phyloP scores from a whole-genome alignment of 2,113 vertebrate genomes.

The Catharus bicknelli region DNA sequence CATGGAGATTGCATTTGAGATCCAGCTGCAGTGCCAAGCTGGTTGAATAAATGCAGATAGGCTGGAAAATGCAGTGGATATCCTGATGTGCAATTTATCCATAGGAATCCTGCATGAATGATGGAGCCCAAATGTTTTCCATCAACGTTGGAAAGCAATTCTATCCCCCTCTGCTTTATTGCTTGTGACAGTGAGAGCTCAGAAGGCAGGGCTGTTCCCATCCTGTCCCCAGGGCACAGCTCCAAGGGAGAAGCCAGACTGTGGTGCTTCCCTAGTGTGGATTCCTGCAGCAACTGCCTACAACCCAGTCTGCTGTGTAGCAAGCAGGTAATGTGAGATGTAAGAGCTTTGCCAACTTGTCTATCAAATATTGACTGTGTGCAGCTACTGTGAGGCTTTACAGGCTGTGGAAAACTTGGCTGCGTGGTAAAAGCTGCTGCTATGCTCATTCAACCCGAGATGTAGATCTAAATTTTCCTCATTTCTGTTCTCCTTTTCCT shows the following conservation, averaged over 20 bases:
- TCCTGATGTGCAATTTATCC: neutral
- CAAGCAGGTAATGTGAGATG: neutral
- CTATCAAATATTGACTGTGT: constrained; percentile 22
- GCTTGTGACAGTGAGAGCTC: neutral
- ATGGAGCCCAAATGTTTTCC: neutral
- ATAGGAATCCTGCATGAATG: neutral
- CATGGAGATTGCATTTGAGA: neutral
- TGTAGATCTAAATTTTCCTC: neutral
- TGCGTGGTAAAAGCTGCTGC: neutral
- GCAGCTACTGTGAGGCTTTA: neutral
- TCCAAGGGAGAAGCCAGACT: neutral
- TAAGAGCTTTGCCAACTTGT: constrained; percentile 1
- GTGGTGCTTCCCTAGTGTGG: neutral
- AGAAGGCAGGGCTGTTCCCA: neutral
- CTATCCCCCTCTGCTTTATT: neutral
- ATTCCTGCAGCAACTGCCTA: neutral
- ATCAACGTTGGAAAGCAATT: neutral
- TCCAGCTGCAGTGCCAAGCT: neutral
- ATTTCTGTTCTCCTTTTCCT: neutral
- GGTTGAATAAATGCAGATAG: neutral
- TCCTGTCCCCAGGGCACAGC: neutral
- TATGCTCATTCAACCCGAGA: neutral
- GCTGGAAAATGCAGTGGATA: neutral
- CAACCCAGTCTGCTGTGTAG: neutral
- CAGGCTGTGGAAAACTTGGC: neutral